Evolutionary conservation across 2,113 vertebrate species (phyloP).

Genomic region (Cebidichthys violaceus): DNA sequence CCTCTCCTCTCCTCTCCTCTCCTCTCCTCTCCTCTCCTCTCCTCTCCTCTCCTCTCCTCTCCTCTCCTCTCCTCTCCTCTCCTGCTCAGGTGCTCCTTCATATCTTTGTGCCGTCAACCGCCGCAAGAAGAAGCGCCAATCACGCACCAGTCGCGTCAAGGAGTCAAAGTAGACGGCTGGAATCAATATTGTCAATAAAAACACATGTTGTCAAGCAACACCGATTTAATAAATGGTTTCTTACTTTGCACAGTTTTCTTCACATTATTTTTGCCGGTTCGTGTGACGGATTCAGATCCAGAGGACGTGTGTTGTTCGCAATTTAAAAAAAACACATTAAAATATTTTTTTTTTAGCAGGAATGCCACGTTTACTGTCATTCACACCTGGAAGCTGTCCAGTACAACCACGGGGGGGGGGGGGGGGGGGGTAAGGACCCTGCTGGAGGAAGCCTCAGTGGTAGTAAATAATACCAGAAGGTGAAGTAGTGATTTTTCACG

Average conservation of each 20-base stretch:
- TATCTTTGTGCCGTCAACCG: slow-evolving; percentile 96
- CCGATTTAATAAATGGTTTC: neutral
- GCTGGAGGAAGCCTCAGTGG: neutral
- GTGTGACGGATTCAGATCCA: neutral
- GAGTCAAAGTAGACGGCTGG: slow-evolving; percentile 91
- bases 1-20: too few species aligned
- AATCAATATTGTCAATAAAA: slow-evolving; percentile 11
- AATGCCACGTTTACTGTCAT: neutral
- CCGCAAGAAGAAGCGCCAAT: slow-evolving; percentile 98
- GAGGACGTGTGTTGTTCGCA: neutral
- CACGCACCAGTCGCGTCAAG: slow-evolving; percentile 97
- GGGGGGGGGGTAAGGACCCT: neutral
- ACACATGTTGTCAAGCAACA: neutral
- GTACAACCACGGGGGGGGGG: too few species aligned
- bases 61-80: too few species aligned
- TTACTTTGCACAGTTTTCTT: neutral
- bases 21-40: too few species aligned
- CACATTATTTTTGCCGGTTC: neutral
- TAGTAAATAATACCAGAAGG: neutral
- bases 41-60: too few species aligned
- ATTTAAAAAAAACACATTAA: neutral
- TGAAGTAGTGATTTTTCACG: neutral
- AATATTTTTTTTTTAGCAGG: too few species aligned
- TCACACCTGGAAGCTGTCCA: neutral
- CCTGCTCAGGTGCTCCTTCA: slow-evolving; percentile 91